phyloP scores from a whole-genome alignment of 1,140 invertebrate species.

The Aradophagus sp. region DNA sequence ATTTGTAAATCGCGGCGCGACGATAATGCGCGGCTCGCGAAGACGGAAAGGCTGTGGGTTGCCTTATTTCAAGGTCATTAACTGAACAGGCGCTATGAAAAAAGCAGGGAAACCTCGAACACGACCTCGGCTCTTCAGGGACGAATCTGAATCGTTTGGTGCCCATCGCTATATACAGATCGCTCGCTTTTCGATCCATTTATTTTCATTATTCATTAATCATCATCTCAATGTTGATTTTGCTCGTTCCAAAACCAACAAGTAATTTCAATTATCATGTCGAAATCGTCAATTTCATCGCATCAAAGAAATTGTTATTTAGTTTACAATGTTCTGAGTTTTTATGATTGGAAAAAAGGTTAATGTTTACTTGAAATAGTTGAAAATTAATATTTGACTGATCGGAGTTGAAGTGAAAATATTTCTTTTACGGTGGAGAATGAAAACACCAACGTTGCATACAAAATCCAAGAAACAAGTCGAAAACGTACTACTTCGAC shows the following conservation, averaged over 20 bases:
- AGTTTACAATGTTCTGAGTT: too few species aligned
- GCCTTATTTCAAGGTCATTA: slow-evolving; percentile 39
- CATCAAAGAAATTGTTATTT: too few species aligned
- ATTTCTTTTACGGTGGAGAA: too few species aligned
- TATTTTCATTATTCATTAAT: slow-evolving; percentile 3
- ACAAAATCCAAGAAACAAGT: slow-evolving; percentile 6
- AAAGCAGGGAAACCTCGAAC: slow-evolving; percentile 28
- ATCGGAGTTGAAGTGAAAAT: too few species aligned
- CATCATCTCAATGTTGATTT: too few species aligned
- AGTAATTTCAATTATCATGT: too few species aligned
- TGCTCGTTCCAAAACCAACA: too few species aligned
- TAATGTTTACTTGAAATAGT: too few species aligned
- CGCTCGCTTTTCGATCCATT: not conserved
- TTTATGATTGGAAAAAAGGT: too few species aligned
- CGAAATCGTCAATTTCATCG: too few species aligned
- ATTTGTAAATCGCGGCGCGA: slow-evolving; percentile 24
- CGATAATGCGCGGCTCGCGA: slow-evolving; percentile 19
- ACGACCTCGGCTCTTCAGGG: slow-evolving; percentile 30
- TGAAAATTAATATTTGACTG: too few species aligned
- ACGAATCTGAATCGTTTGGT: slow-evolving; percentile 5
- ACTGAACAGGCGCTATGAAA: slow-evolving; percentile 18
- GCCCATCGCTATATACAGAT: slow-evolving; percentile 6
- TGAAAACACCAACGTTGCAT: slow-evolving; percentile 1
- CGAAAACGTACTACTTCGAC: slow-evolving; percentile 4
- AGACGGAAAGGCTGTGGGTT: slow-evolving; percentile 28